Evolutionary conservation across 2,888 invertebrate species (phyloP).

Genomic region (Xanthorhoe designata): DNA sequence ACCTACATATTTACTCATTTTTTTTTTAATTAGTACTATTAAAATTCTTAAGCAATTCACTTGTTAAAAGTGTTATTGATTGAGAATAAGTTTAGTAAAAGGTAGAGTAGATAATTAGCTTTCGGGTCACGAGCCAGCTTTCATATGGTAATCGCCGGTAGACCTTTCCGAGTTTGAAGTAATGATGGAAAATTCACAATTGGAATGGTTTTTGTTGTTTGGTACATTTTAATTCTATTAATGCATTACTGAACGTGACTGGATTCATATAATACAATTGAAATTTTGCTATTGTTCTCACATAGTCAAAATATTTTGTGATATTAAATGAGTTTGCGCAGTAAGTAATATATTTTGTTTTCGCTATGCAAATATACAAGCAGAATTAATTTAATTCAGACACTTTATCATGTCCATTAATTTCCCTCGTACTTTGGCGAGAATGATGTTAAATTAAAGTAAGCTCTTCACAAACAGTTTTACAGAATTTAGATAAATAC

Average conservation of each 20-base stretch:
- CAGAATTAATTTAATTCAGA: conserved; percentile 11
- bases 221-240: conserved; percentile 12
- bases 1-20: too few species aligned
- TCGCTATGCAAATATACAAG: not conserved
- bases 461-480: not conserved
- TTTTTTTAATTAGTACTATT: not conserved
- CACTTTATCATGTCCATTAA: conserved; percentile 4
- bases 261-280: not conserved
- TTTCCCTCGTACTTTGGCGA: not conserved
- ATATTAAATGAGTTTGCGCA: not conserved
- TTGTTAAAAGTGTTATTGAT: conserved; percentile 8
- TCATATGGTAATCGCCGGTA: conserved; percentile 32
- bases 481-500: not conserved
- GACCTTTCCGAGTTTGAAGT: conserved; percentile 19
- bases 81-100: conserved; percentile 15
- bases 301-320: not conserved
- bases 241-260: conserved; percentile 7
- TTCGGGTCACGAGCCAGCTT: conserved; percentile 31
- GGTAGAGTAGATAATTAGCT: conserved; percentile 15
- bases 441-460: not conserved
- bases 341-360: not conserved
- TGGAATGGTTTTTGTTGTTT: conserved; percentile 13
- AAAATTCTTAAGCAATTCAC: not conserved
- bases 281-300: not conserved
- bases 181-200: conserved; percentile 11